Conservation (phyloP, 1,140 invertebrate genomes). For the Hypothenemus hampei region DNA sequence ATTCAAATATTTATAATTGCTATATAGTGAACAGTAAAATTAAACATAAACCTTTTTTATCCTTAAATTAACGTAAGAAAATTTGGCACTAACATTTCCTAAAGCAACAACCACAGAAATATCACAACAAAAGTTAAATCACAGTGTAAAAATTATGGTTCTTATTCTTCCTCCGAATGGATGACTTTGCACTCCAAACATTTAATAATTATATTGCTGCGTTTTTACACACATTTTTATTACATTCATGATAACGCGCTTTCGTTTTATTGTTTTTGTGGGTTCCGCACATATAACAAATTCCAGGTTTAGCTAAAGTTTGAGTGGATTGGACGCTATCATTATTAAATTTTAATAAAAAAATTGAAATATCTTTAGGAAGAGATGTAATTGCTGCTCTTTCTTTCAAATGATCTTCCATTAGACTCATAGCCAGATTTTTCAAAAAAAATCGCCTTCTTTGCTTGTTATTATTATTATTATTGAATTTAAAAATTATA, state of each 20-base stretch:
- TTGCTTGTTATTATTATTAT: neutral
- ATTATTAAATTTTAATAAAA: constrained; percentile 14
- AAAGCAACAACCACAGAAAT: no score
- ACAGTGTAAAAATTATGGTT: neutral
- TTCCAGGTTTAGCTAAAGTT: constrained; percentile 7
- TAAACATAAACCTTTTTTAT: neutral
- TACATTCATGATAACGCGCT: constrained; percentile 7
- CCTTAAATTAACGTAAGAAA: no score
- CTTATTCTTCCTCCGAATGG: neutral
- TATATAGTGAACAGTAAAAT: neutral
- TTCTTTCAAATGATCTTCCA: constrained; percentile 20
- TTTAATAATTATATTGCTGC: neutral
- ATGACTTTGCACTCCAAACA: neutral
- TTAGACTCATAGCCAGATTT: constrained; percentile 15
- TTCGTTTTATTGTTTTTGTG: constrained; percentile 23
- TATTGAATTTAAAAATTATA: constrained; percentile 42
- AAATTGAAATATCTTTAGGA: constrained; percentile 13
- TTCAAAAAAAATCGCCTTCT: constrained; percentile 38
- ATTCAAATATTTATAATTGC: neutral
- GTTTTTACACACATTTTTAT: constrained; percentile 25
- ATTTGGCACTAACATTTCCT: no score
- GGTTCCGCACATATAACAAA: constrained; percentile 12
- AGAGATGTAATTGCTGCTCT: constrained; percentile 2
- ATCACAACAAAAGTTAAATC: neutral
- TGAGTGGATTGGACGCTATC: neutral